Evolutionary conservation across 2,113 vertebrate genomes (phyloP).

Genomic region (Anoplopoma fimbria): DNA sequence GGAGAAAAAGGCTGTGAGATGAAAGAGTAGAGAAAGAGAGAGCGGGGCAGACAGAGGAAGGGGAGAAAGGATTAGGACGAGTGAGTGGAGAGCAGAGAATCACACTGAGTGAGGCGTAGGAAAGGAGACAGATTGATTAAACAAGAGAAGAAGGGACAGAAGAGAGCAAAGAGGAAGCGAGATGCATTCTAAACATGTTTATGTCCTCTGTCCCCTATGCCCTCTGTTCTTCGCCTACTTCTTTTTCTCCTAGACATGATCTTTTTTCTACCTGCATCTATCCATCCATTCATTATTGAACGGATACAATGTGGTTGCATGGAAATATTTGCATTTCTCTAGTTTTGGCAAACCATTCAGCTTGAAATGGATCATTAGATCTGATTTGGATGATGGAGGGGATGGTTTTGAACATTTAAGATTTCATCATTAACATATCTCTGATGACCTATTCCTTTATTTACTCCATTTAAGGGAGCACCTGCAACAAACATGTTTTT

Average conservation of each 20-base stretch:
- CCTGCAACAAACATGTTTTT: background rate
- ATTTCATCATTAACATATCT: background rate
- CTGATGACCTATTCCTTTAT: background rate
- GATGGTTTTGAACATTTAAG: background rate
- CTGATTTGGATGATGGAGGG: background rate
- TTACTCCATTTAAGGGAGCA: background rate
- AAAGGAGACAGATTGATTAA: slow-evolving; percentile 39
- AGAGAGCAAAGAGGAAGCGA: background rate
- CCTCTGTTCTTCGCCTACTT: background rate
- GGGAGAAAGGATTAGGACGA: slow-evolving; percentile 41
- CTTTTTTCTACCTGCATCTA: background rate
- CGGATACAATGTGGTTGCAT: background rate
- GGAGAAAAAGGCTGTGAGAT: slow-evolving; percentile 54
- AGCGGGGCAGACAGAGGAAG: slow-evolving; percentile 21
- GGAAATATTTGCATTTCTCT: background rate
- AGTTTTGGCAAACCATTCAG: background rate
- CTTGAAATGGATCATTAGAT: background rate
- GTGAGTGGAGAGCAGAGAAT: slow-evolving; percentile 13
- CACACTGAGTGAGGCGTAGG: slow-evolving; percentile 33
- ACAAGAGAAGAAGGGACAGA: background rate
- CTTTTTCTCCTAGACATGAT: background rate
- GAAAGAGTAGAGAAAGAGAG: slow-evolving; percentile 24
- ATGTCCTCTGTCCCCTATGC: background rate
- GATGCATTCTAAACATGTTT: slow-evolving; percentile 12
- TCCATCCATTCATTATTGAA: background rate